Conservation (phyloP, 1,140 invertebrate species). For the Nymphalis io region DNA sequence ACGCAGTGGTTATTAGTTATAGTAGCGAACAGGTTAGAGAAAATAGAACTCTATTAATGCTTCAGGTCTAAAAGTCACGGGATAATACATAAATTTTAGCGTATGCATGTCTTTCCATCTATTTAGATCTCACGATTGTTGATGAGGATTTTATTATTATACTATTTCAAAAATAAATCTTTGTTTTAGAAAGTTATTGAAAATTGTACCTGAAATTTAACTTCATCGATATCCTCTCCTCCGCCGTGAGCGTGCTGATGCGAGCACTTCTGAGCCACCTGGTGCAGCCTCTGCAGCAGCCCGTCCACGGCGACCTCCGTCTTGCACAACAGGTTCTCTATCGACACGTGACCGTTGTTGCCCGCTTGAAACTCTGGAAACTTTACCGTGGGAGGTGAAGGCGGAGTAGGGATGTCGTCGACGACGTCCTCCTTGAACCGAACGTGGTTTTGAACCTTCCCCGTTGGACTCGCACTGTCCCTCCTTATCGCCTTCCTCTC, state of each 20-base stretch:
- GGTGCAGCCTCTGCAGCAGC: constrained; percentile 84
- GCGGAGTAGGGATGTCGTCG: constrained; percentile 74
- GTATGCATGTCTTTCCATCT: too few species aligned
- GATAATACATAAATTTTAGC: too few species aligned
- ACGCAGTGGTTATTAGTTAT: too few species aligned
- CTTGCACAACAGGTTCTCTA: constrained; percentile 83
- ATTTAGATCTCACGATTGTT: constrained; percentile 46
- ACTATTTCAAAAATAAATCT: too few species aligned
- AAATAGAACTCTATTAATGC: too few species aligned
- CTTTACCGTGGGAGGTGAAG: constrained; percentile 75
- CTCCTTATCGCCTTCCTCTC: constrained; percentile 61
- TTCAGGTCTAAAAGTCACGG: too few species aligned
- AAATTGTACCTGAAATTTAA: constrained; percentile 83
- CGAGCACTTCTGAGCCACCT: constrained; percentile 85
- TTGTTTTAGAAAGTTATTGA: too few species aligned
- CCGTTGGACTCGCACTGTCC: constrained; percentile 60
- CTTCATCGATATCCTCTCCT: constrained; percentile 85
- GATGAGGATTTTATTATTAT: not conserved
- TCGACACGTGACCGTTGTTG: constrained; percentile 82
- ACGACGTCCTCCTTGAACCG: constrained; percentile 75
- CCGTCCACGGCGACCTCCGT: constrained; percentile 85
- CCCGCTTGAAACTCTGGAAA: constrained; percentile 68
- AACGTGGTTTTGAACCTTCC: constrained; percentile 74
- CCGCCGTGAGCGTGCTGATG: constrained; percentile 86
- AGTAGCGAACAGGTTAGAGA: too few species aligned